Conservation (phyloP, 2,113 vertebrate species). For the Ia io region DNA sequence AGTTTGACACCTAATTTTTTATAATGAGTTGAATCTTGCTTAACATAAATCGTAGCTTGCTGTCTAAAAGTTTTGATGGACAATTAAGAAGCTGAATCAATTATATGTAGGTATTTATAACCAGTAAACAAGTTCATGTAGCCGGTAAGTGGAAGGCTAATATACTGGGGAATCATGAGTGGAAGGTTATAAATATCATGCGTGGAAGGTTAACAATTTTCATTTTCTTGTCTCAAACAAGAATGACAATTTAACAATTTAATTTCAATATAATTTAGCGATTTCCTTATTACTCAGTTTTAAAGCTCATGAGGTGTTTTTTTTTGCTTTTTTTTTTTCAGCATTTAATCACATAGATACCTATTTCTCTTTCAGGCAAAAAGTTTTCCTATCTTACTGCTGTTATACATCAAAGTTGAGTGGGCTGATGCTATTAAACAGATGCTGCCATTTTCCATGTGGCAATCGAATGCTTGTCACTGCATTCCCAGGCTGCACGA, state of each 20-base stretch:
- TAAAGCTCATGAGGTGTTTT: neutral
- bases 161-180: too few relatives aligned
- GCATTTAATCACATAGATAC: neutral
- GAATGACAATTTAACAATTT: neutral
- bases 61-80: neutral
- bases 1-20: neutral
- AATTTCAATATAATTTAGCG: neutral
- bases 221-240: neutral
- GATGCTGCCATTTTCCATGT: constrained; percentile 41
- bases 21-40: constrained; percentile 7
- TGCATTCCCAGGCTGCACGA: constrained; percentile 39
- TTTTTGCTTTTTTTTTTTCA: neutral
- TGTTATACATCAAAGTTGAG: neutral
- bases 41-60: neutral
- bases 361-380: neutral
- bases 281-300: constrained; percentile 17
- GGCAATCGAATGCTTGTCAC: neutral
- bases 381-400: neutral
- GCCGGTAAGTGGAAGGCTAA: too few relatives aligned
- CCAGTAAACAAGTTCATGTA: neutral
- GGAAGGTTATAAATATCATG: too few relatives aligned
- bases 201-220: neutral
- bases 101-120: neutral
- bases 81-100: neutral
- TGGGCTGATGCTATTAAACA: neutral